Evolutionary conservation across 2,113 vertebrate genomes (phyloP).

Genomic region (Laterallus jamaicensis): DNA sequence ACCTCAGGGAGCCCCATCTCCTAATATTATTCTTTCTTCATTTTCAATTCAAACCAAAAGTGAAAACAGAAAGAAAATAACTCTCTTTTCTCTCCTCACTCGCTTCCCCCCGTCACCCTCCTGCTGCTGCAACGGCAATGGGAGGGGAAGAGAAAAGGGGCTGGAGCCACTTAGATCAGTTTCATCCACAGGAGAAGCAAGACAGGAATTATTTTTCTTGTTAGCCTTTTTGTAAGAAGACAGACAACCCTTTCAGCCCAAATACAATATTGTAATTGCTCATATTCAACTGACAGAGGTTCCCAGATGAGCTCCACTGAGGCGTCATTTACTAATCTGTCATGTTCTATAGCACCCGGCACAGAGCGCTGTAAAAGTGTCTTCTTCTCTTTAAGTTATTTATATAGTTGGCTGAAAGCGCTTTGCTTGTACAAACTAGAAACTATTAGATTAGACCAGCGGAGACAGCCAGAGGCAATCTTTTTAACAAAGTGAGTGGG

Average conservation of each 20-base stretch:
- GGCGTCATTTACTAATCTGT: slow-evolving; percentile 79
- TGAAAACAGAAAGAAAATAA: slow-evolving; percentile 65
- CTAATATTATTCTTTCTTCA: slow-evolving; percentile 62
- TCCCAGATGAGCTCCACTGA: slow-evolving; percentile 72
- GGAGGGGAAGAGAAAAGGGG: not conserved
- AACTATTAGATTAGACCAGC: slow-evolving; percentile 87
- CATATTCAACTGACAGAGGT: slow-evolving; percentile 72
- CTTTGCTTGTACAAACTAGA: slow-evolving; percentile 87
- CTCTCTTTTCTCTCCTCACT: not conserved
- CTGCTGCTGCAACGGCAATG: not conserved
- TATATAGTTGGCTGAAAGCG: slow-evolving; percentile 83
- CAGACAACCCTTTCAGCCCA: slow-evolving; percentile 74
- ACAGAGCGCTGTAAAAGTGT: slow-evolving; percentile 73
- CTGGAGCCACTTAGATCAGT: slow-evolving; percentile 27
- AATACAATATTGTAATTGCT: slow-evolving; percentile 77
- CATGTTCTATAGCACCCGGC: slow-evolving; percentile 74
- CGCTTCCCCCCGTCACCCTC: not conserved
- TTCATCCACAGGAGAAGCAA: slow-evolving; percentile 49
- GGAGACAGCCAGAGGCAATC: slow-evolving; percentile 85
- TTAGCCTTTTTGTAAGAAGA: slow-evolving; percentile 71
- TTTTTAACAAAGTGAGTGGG: slow-evolving; percentile 84
- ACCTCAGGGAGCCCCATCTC: slow-evolving; percentile 43
- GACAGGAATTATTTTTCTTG: slow-evolving; percentile 70
- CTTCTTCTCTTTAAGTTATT: slow-evolving; percentile 82
- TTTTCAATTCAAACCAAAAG: slow-evolving; percentile 73